Percentiles rank a stretch among this genome's conserved stretches.
Evolutionary conservation across 2,797 vertebrate genomes (phyloP).

Genomic region (Sciurus vulgaris): DNA sequence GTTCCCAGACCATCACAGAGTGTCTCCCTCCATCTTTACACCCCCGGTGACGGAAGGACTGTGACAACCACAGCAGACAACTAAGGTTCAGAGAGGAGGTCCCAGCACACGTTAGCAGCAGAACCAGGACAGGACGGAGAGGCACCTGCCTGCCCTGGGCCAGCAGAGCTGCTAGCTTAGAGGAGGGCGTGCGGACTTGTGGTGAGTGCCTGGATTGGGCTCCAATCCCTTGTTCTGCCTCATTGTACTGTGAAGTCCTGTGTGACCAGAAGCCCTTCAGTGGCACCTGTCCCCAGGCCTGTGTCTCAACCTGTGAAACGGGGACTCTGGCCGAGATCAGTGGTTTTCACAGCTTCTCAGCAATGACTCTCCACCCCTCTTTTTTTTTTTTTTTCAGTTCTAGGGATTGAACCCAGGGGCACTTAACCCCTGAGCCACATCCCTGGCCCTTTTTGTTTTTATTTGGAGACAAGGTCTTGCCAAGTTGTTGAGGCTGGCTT

Average conservation of each 20-base stretch:
- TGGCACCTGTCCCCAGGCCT: neutral
- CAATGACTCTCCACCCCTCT: too few relatives aligned
- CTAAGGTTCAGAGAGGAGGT: neutral
- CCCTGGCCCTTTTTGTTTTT: too few relatives aligned
- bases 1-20: neutral
- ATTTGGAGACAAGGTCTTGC: too few relatives aligned
- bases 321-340: neutral
- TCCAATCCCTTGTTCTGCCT: neutral
- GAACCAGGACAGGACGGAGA: fast-evolving
- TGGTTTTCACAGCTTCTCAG: neutral
- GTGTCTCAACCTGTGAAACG: neutral
- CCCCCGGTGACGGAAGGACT: fast-evolving
- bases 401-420: too few relatives aligned
- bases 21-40: neutral
- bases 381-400: too few relatives aligned
- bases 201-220: fast-evolving
- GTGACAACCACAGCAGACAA: neutral
- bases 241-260: neutral
- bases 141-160: neutral
- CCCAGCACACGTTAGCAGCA: fast-evolving
- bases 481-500: too few relatives aligned
- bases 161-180: neutral
- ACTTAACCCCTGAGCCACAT: too few relatives aligned
- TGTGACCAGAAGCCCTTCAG: neutral
- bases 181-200: neutral